Percentiles rank a stretch among this genome's conserved stretches.
Conservation (phyloP, 2,888 invertebrate species). For the Drosophila mimica region DNA sequence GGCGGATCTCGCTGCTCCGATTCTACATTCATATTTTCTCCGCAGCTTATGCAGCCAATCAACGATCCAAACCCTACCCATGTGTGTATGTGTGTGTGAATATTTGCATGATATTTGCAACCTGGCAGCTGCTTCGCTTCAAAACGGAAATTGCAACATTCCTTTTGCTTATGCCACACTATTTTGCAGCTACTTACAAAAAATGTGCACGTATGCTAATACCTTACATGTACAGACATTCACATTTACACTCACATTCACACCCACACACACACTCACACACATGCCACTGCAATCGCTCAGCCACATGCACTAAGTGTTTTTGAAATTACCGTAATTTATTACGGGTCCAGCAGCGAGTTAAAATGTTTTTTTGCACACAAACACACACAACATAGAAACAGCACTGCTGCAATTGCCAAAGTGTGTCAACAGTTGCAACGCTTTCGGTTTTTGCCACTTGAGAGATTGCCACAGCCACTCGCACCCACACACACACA, state of each 20-base stretch:
- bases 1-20: constrained; percentile 30
- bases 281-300: constrained; percentile 33
- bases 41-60: constrained; percentile 64
- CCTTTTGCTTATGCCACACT: constrained; percentile 28
- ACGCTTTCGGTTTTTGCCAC: constrained; percentile 44
- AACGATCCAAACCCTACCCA: constrained; percentile 37
- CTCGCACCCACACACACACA: not conserved
- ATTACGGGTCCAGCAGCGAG: constrained; percentile 55
- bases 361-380: constrained; percentile 47
- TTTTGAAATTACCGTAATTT: constrained; percentile 79
- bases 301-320: constrained; percentile 66
- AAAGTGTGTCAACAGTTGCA: constrained; percentile 71
- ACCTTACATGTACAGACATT: constrained; percentile 13
- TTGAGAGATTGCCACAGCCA: constrained; percentile 28
- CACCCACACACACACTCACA: constrained; percentile 5
- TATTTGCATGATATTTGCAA: constrained; percentile 60
- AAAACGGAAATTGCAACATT: constrained; percentile 72
- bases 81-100: constrained; percentile 6
- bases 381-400: constrained; percentile 1
- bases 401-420: constrained; percentile 38
- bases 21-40: constrained; percentile 12
- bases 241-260: constrained; percentile 4
- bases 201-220: constrained; percentile 58
- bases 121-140: constrained; percentile 57
- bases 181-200: constrained; percentile 42